A percentile compares a stretch with the other conserved stretches of the same genome.
phyloP scores from a whole-genome alignment of 2,888 invertebrate species.

The Macrophya annulata region DNA sequence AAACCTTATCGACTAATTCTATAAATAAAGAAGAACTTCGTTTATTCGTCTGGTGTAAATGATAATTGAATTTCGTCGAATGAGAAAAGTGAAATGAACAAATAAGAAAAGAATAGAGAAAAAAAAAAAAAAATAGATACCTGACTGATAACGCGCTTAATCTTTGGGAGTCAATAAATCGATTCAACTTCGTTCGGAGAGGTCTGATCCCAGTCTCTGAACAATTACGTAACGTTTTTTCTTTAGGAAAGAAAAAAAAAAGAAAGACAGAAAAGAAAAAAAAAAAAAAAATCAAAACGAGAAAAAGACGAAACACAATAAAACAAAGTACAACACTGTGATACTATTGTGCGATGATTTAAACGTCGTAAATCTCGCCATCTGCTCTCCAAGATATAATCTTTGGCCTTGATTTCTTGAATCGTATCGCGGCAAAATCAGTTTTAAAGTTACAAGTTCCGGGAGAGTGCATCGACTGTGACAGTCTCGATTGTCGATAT shows the following conservation, averaged over 20 bases:
- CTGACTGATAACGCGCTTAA: neutral
- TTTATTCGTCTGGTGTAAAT: neutral
- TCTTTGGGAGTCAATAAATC: neutral
- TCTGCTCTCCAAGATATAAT: slow-evolving; percentile 23
- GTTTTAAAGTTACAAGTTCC: slow-evolving; percentile 26
- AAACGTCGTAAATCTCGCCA: slow-evolving; percentile 12
- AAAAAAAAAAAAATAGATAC: neutral
- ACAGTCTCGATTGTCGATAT: slow-evolving; percentile 40
- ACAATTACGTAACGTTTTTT: neutral
- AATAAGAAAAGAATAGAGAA: neutral
- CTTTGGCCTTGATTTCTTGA: slow-evolving; percentile 37
- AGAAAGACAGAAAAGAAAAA: too few species aligned
- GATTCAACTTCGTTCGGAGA: neutral
- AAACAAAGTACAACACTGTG: neutral
- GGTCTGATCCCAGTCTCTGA: neutral
- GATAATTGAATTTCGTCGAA: slow-evolving; percentile 21
- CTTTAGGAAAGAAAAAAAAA: neutral
- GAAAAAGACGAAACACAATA: neutral
- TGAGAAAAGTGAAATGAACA: slow-evolving; percentile 10
- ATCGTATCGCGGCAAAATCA: slow-evolving; percentile 3
- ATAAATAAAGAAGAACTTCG: neutral
- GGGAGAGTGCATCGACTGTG: slow-evolving; percentile 39
- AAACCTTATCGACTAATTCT: neutral
- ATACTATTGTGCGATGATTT: slow-evolving; percentile 23
- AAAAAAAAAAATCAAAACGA: neutral